Percentiles rank a stretch among this genome's conserved stretches.
These are phyloP conservation scores for Rhineura floridana DNA, from an alignment of 2,113 vertebrate species.

Conservation along the genomic window DNA sequence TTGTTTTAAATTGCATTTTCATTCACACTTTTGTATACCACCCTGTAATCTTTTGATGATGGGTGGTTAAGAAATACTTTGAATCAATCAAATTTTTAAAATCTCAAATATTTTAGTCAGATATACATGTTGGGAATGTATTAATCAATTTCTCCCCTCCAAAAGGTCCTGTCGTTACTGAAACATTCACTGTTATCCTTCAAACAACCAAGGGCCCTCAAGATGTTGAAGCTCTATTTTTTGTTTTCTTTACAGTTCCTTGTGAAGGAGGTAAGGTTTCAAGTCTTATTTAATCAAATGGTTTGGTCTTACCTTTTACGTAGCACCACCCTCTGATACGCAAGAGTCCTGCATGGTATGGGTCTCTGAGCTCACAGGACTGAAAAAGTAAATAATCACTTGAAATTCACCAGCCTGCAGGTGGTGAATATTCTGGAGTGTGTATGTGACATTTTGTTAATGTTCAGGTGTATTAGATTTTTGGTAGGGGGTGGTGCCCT, in stretches of 20 bases:
- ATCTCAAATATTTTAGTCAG: background rate
- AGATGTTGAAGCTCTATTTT: constrained; percentile 68
- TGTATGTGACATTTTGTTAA: background rate
- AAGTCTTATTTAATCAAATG: background rate
- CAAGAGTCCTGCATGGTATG: background rate
- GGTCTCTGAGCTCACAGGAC: too few species aligned
- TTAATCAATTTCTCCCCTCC: background rate
- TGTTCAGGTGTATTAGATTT: background rate
- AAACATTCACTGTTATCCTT: constrained; percentile 64
- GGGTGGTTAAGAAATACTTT: too few species aligned
- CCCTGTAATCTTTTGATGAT: too few species aligned
- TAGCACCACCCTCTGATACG: background rate
- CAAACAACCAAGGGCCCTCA: constrained; percentile 37
- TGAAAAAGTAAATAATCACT: background rate
- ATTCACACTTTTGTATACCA: too few species aligned
- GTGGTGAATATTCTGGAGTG: background rate
- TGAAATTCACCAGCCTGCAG: background rate
- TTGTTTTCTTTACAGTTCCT: constrained; percentile 71
- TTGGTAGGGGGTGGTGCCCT: background rate
- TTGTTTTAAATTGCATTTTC: too few species aligned
- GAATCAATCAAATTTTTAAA: too few species aligned
- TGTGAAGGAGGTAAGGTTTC: constrained; percentile 64
- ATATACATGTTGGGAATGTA: background rate
- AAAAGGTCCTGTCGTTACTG: constrained; percentile 64
- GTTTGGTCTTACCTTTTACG: background rate